Base-by-base conservation (phyloP, 2,113 vertebrate genomes). In the Pica pica region DNA sequence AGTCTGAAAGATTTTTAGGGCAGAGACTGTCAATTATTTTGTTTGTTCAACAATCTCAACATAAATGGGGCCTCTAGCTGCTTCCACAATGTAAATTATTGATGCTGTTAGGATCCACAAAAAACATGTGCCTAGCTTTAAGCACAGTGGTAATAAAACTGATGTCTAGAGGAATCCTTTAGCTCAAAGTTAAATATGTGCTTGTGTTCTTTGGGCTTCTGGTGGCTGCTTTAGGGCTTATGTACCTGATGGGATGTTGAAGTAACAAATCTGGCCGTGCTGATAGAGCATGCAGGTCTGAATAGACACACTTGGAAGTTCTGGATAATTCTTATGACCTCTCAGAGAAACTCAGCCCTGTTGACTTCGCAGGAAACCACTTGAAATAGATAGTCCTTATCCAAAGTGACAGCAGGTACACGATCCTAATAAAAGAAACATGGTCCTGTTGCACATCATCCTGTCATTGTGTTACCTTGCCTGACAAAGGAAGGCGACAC, bases 1-100 rank as follows among this genome's bases (percentile, higher is more conserved):
- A 93, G 76, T 47, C 90, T 90, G 92, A 75, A 92, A 96, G 90
- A 95, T 95, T 93, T 95, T 96, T 94, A 94, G 85, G 90, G 90
- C 93, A 97, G 79, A 27, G 64, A 78, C 85, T 96, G 94, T 97
- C 95, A 94, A 88, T 96, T 95, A 93, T 89, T 96, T 96, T 96
- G 90, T 95, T 95, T 93, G 90, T 90, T 88, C 71, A 95, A 90
- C 75, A 90, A 5, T 86, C 60, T 90, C 44, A 87, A 33, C 92
- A 94, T 93, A 92, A 96, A 91, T 93, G 92, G 90, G 49, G 68
- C 90, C 68, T 92, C 94, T 90, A 78, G 85, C 85, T 93, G 79
- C 93, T 94, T 92, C 80, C 56, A 71, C 76, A 64, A 7, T 2
- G 11, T 95, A 89, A 97, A 96, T 95, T 94, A 96, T 94, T 92